Evolutionary conservation across 2,888 invertebrate species (phyloP), one percentile per base, ranked within the genome.

Genomic region (Bedellia somnulentella): DNA sequence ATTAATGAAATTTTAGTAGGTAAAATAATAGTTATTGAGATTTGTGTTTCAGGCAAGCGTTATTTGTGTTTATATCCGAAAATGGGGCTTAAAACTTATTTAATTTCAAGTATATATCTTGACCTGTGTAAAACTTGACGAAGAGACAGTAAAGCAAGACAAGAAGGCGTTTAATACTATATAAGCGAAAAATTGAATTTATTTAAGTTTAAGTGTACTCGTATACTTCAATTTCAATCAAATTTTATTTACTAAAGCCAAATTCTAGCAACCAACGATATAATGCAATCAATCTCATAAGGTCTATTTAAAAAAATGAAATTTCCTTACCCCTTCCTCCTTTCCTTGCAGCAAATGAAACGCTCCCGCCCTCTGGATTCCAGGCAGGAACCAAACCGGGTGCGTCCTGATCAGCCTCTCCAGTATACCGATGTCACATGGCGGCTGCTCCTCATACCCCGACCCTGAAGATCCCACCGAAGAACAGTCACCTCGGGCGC

Each of bases 311-410:
- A 9, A 6, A 18, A 18, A 9, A 6, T 18, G 9, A 18, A 26
- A 37, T 24, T 23, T 29, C 77, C 85, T 78, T 61, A 91, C 90
- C 73, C 95, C 95, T 58, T 92, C 89, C 54, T 93, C 91, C 60
- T 93, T 91, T 49, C 92, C 91, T 67, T 95, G 93, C 28, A 97
- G 82, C 43, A 96, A 81, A 67, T 96, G 95, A 44, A 93, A 90
- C 15, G 94, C 94, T 4, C 94, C 95, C 32, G 92, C 90, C 40
- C 96, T 81, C 53, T 94, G 93, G 30, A 96, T 90, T 22, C 93
- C 92, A 1, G 94, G 92, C 37, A 96, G 79, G 63, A 92, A 95
- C 97, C 97, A 97, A 48, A 97, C 91, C 24, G 94, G 92, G 68
- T 95, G 93, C 17, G 93, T 91, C 41, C 93, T 82, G 52, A 93